Conservation (phyloP, 2,113 vertebrate species). For the Corythaeola cristata region DNA sequence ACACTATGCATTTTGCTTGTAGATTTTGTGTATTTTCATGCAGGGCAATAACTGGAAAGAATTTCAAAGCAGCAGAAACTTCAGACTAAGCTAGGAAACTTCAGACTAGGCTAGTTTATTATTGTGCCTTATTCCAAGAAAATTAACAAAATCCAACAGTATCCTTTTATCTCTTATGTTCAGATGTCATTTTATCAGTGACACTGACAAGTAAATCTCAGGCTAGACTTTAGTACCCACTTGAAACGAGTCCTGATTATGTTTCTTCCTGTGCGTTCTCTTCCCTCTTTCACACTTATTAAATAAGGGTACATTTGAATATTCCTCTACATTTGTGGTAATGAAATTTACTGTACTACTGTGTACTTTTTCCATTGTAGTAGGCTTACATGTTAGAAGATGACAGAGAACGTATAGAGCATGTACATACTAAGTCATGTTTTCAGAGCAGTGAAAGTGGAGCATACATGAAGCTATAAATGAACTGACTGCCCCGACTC, state of each 20-base stretch:
- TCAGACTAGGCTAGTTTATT: background rate
- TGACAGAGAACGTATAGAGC: constrained; percentile 4
- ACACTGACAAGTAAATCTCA: constrained; percentile 60
- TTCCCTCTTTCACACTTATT: constrained; percentile 41
- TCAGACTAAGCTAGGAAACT: constrained; percentile 34
- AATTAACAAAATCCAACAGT: constrained; percentile 44
- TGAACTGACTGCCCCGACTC: background rate
- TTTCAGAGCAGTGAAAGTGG: constrained; percentile 28
- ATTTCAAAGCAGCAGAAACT: constrained; percentile 43
- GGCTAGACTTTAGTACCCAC: constrained; percentile 34
- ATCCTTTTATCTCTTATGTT: constrained; percentile 56
- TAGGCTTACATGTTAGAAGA: constrained; percentile 22
- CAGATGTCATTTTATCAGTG: constrained; percentile 54
- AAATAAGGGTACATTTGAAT: constrained; percentile 25
- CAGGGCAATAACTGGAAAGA: background rate
- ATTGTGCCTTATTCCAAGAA: constrained; percentile 43
- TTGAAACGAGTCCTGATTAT: constrained; percentile 58
- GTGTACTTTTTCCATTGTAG: constrained; percentile 32
- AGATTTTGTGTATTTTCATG: background rate
- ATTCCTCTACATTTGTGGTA: constrained; percentile 24
- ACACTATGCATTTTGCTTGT: background rate
- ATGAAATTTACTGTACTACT: background rate
- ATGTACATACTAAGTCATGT: background rate
- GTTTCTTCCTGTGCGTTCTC: constrained; percentile 22
- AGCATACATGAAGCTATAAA: background rate